A percentile compares a stretch with the other conserved stretches of the same genome.
phyloP scores from a whole-genome alignment of 2,888 invertebrate species.

The Netelia virgata region DNA sequence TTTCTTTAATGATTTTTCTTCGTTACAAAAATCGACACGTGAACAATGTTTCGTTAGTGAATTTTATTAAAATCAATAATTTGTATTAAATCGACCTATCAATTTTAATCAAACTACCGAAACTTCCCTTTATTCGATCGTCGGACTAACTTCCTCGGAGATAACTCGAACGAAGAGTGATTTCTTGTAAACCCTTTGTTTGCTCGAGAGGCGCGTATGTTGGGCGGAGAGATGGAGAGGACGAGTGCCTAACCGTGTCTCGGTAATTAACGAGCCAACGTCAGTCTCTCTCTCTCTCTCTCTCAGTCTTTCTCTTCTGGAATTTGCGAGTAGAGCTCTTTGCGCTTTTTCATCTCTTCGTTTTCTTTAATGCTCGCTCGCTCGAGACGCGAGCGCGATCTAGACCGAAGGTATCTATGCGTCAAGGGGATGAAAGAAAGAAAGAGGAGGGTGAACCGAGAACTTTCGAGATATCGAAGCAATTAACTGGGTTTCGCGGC shows the following conservation, averaged over 20 bases:
- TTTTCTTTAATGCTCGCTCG: conserved; percentile 19
- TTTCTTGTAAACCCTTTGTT: conserved; percentile 34
- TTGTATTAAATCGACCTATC: neutral
- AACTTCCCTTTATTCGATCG: conserved; percentile 31
- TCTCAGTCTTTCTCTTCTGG: conserved; percentile 48
- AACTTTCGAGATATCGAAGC: conserved; percentile 56
- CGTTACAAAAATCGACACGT: neutral
- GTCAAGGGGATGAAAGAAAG: conserved; percentile 2
- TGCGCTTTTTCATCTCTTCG: conserved; percentile 17
- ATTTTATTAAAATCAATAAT: neutral
- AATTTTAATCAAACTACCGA: neutral
- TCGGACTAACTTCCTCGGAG: conserved; percentile 13
- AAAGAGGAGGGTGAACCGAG: conserved; percentile 9
- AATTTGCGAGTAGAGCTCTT: conserved; percentile 41
- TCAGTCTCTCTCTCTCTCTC: conserved; percentile 23
- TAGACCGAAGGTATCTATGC: neutral
- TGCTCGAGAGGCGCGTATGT: conserved; percentile 18
- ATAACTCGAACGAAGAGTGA: conserved; percentile 11
- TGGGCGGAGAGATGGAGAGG: conserved; percentile 24
- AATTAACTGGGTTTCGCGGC: conserved; percentile 47
- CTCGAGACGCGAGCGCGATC: conserved; percentile 14
- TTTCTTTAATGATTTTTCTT: neutral
- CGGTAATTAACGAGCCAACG: conserved; percentile 59
- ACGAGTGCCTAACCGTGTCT: conserved; percentile 57
- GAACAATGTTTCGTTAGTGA: neutral